Percentiles rank a stretch among this genome's conserved stretches.
Evolutionary conservation across 1,140 invertebrate species (phyloP).

Genomic region (Chrysomallon squamiferum): DNA sequence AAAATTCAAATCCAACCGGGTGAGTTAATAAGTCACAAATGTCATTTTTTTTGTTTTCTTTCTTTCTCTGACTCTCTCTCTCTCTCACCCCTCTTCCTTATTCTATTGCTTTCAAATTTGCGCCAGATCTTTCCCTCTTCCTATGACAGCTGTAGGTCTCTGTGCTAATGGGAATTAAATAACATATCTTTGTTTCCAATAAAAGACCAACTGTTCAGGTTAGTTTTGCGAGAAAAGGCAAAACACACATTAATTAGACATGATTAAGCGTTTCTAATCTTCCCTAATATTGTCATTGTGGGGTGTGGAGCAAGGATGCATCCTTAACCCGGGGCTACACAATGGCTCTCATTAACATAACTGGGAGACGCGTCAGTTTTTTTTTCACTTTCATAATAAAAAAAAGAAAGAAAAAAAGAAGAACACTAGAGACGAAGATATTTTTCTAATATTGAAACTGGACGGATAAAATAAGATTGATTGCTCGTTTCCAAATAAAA

Average conservation of each 20-base stretch:
- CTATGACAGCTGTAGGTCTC: slow-evolving; percentile 4
- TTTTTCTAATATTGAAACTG: slow-evolving; percentile 24
- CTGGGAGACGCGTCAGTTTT: too few species aligned
- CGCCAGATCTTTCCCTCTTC: neutral
- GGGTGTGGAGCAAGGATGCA: too few species aligned
- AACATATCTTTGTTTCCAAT: slow-evolving; percentile 1
- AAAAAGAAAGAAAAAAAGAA: too few species aligned
- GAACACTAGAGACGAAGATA: slow-evolving; percentile 21
- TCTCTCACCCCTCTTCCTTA: too few species aligned
- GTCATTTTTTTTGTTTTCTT: too few species aligned
- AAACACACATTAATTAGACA: slow-evolving; percentile 4
- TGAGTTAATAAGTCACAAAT: too few species aligned
- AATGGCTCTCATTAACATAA: neutral
- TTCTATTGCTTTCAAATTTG: too few species aligned
- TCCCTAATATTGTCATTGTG: too few species aligned
- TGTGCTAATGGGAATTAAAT: slow-evolving; percentile 3
- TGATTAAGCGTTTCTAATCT: slow-evolving; percentile 1
- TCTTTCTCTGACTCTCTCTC: too few species aligned
- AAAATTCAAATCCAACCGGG: too few species aligned
- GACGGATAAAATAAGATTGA: slow-evolving; percentile 30
- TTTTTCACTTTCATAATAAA: neutral
- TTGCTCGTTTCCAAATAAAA: slow-evolving; percentile 28
- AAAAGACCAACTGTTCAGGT: slow-evolving; percentile 4
- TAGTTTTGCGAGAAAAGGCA: neutral
- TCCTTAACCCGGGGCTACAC: neutral